phyloP scores from a whole-genome alignment of 1,140 invertebrate genomes.

The Pseudomyrmex pallidus region DNA sequence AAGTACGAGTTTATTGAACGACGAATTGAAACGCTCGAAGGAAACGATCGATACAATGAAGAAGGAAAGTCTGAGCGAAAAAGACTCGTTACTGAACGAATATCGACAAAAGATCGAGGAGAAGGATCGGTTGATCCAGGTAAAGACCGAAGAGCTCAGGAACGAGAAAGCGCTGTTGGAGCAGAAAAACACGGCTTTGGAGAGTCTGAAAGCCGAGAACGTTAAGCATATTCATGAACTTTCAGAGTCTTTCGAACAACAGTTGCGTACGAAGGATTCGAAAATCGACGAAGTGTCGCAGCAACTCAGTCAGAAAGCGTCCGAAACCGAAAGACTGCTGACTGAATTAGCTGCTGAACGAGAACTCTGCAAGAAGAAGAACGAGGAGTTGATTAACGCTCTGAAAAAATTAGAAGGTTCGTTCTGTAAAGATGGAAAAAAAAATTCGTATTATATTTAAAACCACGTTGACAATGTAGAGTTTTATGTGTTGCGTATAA shows the following conservation, averaged over 20 bases:
- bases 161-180: constrained; percentile 74
- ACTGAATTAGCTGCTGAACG: constrained; percentile 77
- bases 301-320: constrained; percentile 82
- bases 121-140: constrained; percentile 76
- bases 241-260: constrained; percentile 81
- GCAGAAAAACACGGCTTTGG: constrained; percentile 67
- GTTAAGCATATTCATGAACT: constrained; percentile 84
- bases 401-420: constrained; percentile 75
- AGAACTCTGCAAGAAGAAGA: constrained; percentile 69
- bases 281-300: constrained; percentile 80
- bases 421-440: not conserved
- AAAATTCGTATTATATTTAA: not conserved
- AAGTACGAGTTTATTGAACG: constrained; percentile 77
- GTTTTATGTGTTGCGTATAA: constrained; percentile 12
- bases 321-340: constrained; percentile 84
- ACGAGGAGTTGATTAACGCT: constrained; percentile 73
- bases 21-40: constrained; percentile 81
- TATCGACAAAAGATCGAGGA: constrained; percentile 76
- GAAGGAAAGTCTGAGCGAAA: constrained; percentile 71
- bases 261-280: constrained; percentile 84
- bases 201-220: constrained; percentile 81
- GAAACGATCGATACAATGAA: constrained; percentile 76
- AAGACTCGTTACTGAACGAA: constrained; percentile 68
- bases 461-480: not conserved
- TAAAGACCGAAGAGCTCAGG: constrained; percentile 76